Conservation (phyloP, 2,888 invertebrate genomes). For the Thymelicus acteon region DNA sequence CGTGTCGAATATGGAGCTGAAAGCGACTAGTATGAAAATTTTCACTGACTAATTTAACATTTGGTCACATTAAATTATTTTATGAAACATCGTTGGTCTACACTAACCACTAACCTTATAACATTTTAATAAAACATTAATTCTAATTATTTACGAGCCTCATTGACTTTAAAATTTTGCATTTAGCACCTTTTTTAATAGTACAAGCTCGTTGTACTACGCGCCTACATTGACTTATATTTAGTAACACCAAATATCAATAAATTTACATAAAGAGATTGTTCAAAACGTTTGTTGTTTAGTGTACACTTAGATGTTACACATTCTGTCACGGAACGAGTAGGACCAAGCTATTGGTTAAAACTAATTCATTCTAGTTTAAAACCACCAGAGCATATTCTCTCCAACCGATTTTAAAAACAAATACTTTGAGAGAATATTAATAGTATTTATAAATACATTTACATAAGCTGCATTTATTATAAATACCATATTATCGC, state of each 20-base stretch:
- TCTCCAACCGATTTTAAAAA: not conserved
- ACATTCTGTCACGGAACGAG: not conserved
- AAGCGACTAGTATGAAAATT: conserved; percentile 24
- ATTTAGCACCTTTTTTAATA: conserved; percentile 35
- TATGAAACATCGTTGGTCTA: conserved; percentile 28
- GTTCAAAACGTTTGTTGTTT: conserved; percentile 1
- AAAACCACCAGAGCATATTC: not conserved
- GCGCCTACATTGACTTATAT: conserved; percentile 17
- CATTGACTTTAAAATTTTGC: conserved; percentile 34
- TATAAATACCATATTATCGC: not conserved
- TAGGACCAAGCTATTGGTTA: not conserved
- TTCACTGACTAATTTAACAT: conserved; percentile 23
- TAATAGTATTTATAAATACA: not conserved
- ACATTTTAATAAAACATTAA: conserved; percentile 21
- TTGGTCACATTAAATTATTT: conserved; percentile 20
- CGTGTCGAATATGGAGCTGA: conserved; percentile 3
- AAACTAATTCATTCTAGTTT: conserved; percentile 1
- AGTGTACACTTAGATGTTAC: not conserved
- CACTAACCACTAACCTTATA: conserved; percentile 35
- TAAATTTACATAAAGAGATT: conserved; percentile 2
- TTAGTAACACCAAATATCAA: conserved; percentile 2
- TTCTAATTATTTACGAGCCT: conserved; percentile 36
- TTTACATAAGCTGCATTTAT: not conserved
- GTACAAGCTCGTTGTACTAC: conserved; percentile 36
- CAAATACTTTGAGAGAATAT: not conserved